These are phyloP conservation scores for Hydrotaea diabolus DNA, from an alignment of 2,888 invertebrate species.

Conservation along the genomic window DNA sequence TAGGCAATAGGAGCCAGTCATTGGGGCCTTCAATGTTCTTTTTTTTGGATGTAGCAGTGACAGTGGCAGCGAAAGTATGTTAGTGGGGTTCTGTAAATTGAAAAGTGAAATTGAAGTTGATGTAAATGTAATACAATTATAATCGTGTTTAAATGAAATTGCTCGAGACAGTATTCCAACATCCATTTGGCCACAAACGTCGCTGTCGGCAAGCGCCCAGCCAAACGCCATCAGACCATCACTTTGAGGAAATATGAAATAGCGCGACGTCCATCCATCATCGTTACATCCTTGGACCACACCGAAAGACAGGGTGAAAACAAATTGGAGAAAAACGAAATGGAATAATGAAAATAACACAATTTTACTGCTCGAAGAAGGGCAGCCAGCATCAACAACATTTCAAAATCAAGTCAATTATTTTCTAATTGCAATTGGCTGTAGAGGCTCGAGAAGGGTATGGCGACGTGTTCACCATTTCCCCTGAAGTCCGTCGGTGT, in stretches of 20 bases:
- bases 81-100: background rate
- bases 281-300: background rate
- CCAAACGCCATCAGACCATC: background rate
- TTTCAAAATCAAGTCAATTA: conserved; percentile 10
- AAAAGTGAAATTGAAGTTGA: conserved; percentile 15
- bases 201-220: background rate
- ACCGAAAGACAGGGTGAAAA: background rate
- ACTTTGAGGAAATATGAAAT: background rate
- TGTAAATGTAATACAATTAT: conserved; percentile 31
- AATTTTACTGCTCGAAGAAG: no score
- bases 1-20: background rate
- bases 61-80: background rate
- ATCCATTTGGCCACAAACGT: conserved; percentile 10
- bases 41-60: background rate
- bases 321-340: conserved; percentile 20
- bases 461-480: background rate
- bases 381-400: background rate
- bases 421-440: background rate
- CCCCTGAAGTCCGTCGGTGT: background rate
- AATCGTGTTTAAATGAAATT: conserved; percentile 32
- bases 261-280: background rate
- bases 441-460: background rate
- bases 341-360: conserved; percentile 14
- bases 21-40: background rate
- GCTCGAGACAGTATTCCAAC: background rate